Evolutionary conservation across 1,140 invertebrate genomes (phyloP).

Genomic region (Rhynchophorus ferrugineus): DNA sequence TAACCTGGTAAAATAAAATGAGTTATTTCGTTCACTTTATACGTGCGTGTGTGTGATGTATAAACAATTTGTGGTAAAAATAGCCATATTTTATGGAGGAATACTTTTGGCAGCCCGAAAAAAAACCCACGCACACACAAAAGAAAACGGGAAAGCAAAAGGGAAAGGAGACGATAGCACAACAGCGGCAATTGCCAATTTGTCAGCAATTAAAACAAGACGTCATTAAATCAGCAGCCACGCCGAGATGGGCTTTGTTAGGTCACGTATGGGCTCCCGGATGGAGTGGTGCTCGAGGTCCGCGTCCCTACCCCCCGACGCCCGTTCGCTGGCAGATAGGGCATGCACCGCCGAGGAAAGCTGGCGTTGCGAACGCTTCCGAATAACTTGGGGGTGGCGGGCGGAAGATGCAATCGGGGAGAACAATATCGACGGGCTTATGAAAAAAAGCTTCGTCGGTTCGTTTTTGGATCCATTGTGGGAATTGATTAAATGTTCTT

Average conservation of each 20-base stretch:
- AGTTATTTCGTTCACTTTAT: no score
- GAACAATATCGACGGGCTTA: no score
- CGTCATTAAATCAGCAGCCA: conserved; percentile 42
- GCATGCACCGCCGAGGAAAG: conserved; percentile 19
- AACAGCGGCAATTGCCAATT: conserved; percentile 40
- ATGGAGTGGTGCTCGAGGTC: conserved; percentile 7
- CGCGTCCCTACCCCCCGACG: conserved; percentile 4
- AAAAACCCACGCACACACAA: conserved; percentile 1
- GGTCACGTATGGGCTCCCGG: conserved; percentile 40
- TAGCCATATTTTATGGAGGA: no score
- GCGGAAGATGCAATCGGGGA: no score
- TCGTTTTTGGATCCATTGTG: no score
- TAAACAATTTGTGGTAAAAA: no score
- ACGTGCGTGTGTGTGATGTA: no score
- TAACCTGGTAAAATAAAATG: no score
- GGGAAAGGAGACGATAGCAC: conserved; percentile 3
- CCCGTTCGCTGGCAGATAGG: conserved; percentile 17
- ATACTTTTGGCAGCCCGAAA: no score
- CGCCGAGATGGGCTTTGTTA: conserved; percentile 38
- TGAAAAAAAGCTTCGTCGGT: no score
- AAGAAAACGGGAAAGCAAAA: conserved; percentile 6
- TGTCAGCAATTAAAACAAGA: conserved; percentile 44
- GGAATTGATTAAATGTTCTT: no score
- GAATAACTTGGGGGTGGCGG: no score
- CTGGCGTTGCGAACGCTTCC: not conserved